Conservation (phyloP, 1,140 invertebrate species). For the Drosophila nikananu region DNA sequence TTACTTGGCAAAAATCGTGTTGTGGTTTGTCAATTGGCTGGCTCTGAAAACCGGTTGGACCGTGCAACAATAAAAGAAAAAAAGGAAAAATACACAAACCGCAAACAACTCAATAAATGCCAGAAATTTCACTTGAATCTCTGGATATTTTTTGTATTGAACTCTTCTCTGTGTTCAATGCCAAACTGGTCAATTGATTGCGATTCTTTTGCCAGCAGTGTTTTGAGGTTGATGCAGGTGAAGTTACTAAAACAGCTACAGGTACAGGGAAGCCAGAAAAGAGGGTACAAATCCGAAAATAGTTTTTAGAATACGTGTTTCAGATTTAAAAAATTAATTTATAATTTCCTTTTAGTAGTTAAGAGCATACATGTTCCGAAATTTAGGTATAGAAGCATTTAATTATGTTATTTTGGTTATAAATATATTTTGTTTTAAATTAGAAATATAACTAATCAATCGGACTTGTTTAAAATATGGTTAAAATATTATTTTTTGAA, state of each 20-base stretch:
- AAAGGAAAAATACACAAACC: neutral
- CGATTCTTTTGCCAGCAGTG: conserved; percentile 31
- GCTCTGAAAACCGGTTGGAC: conserved; percentile 29
- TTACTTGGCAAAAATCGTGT: conserved; percentile 34
- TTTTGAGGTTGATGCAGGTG: conserved; percentile 6
- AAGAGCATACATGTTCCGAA: no score
- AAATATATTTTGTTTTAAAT: neutral
- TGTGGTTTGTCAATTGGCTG: conserved; percentile 39
- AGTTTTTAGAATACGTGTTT: no score
- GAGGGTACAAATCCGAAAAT: neutral
- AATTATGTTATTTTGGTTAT: neutral
- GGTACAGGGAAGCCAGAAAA: neutral
- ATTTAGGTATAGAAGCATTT: no score
- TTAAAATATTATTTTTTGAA: neutral
- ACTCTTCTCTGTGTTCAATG: conserved; percentile 38
- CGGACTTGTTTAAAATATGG: no score
- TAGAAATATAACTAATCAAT: no score
- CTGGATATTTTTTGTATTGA: conserved; percentile 13
- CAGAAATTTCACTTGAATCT: conserved; percentile 40
- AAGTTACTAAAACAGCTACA: neutral
- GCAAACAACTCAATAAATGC: conserved; percentile 17
- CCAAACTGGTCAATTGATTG: conserved; percentile 39
- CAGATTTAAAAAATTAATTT: no score
- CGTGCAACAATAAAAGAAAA: conserved; percentile 9
- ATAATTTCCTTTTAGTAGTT: no score